phyloP scores from a whole-genome alignment of 2,797 vertebrate species.

The Eleutherodactylus coqui region DNA sequence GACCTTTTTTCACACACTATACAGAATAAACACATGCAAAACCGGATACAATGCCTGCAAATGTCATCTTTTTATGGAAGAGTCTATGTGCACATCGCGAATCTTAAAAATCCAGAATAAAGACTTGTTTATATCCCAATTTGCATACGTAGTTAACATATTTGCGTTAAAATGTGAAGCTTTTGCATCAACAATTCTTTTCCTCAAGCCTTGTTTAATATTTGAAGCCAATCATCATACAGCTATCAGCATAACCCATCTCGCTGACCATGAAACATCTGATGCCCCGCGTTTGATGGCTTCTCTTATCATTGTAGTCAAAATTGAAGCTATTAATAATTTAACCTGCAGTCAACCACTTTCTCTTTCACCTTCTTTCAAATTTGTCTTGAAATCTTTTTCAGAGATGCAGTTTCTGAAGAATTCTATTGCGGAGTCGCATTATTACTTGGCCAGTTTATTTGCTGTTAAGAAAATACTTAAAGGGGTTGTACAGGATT shows the following conservation, averaged over 20 bases:
- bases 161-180: neutral
- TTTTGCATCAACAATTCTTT: neutral
- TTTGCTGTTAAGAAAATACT: neutral
- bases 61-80: neutral
- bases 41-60: neutral
- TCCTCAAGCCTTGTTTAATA: neutral
- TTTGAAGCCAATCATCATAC: neutral
- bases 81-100: neutral
- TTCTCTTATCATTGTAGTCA: neutral
- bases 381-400: neutral
- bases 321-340: neutral
- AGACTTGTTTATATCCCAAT: too few relatives aligned
- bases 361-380: neutral
- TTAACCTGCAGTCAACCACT: neutral
- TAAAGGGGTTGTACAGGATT: neutral
- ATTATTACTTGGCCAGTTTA: neutral
- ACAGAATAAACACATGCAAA: neutral
- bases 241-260: neutral
- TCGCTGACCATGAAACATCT: neutral
- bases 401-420: neutral
- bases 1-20: neutral
- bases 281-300: neutral
- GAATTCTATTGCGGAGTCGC: neutral
- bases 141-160: slow-evolving; percentile 1
- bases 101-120: neutral